Evolutionary conservation across 1,140 invertebrate genomes (phyloP).

Genomic region (Tetramorium alpestre): DNA sequence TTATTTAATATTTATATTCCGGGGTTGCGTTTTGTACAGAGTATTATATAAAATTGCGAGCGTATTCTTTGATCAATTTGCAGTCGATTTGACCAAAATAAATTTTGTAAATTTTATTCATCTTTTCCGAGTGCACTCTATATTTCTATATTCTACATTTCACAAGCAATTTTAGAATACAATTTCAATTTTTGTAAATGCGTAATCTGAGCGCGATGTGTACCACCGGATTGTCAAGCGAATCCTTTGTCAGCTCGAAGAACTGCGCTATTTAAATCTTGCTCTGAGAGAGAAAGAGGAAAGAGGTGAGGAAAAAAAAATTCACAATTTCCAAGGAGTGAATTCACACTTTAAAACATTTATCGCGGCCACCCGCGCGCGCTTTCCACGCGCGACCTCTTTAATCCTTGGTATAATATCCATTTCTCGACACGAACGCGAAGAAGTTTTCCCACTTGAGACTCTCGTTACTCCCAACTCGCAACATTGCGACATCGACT

Average conservation of each 20-base stretch:
- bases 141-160: not conserved
- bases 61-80: slow-evolving; percentile 46
- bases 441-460: slow-evolving; percentile 67
- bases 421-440: slow-evolving; percentile 47
- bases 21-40: not conserved
- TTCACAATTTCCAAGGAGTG: slow-evolving; percentile 14
- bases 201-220: not conserved
- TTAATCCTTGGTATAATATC: slow-evolving; percentile 63
- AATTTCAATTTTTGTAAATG: slow-evolving; percentile 11
- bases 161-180: slow-evolving; percentile 17
- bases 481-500: slow-evolving; percentile 39
- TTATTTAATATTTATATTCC: slow-evolving; percentile 49
- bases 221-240: not conserved
- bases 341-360: slow-evolving; percentile 55
- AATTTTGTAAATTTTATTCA: slow-evolving; percentile 12
- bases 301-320: not conserved
- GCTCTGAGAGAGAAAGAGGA: not conserved
- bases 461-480: slow-evolving; percentile 68
- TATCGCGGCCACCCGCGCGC: slow-evolving; percentile 20
- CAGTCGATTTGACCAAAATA: slow-evolving; percentile 45
- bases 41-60: slow-evolving; percentile 30
- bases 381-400: slow-evolving; percentile 51
- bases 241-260: slow-evolving; percentile 3
- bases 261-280: slow-evolving; percentile 46
- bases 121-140: not conserved